A percentile compares a stretch with the other conserved stretches of the same genome.
These are phyloP conservation scores for Platyura marginata DNA, from an alignment of 1,140 invertebrate species.

Conservation along the genomic window DNA sequence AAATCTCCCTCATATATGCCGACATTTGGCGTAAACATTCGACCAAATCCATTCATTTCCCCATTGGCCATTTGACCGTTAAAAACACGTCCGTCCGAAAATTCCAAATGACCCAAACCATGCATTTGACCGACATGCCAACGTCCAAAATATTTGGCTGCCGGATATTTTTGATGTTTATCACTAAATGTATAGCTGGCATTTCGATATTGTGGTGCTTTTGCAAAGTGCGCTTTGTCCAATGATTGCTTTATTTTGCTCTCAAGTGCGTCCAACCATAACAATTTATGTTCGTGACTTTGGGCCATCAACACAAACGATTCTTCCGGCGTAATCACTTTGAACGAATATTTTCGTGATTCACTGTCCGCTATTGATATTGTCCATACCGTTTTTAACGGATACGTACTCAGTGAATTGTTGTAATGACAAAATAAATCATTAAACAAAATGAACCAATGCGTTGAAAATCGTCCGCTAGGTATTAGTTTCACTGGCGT, in stretches of 20 bases:
- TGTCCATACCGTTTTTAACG: slow-evolving; percentile 61
- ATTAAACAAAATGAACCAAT: slow-evolving; percentile 58
- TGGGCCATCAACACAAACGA: slow-evolving; percentile 43
- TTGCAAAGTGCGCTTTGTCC: slow-evolving; percentile 30
- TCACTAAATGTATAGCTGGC: slow-evolving; percentile 50
- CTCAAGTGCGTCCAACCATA: slow-evolving; percentile 57
- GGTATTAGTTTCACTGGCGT: slow-evolving; percentile 46
- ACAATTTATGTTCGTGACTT: slow-evolving; percentile 46
- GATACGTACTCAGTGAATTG: slow-evolving; percentile 36
- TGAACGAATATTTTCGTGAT: slow-evolving; percentile 17
- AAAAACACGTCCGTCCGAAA: slow-evolving; percentile 61
- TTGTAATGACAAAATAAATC: slow-evolving; percentile 57
- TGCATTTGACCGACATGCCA: slow-evolving; percentile 70
- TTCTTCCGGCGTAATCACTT: slow-evolving; percentile 61
- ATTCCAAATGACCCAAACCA: slow-evolving; percentile 60
- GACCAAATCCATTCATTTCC: slow-evolving; percentile 50
- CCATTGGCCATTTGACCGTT: slow-evolving; percentile 61
- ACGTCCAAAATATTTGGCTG: slow-evolving; percentile 54
- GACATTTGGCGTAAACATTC: slow-evolving; percentile 26
- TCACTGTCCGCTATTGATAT: slow-evolving; percentile 34
- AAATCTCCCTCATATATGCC: slow-evolving; percentile 66
- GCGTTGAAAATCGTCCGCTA: slow-evolving; percentile 43
- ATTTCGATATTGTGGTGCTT: slow-evolving; percentile 47
- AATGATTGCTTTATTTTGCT: slow-evolving; percentile 38
- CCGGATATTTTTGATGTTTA: slow-evolving; percentile 50